These are phyloP conservation scores for Macrotis lagotis DNA, from an alignment of 2,113 vertebrate species.

Conservation along the genomic window DNA sequence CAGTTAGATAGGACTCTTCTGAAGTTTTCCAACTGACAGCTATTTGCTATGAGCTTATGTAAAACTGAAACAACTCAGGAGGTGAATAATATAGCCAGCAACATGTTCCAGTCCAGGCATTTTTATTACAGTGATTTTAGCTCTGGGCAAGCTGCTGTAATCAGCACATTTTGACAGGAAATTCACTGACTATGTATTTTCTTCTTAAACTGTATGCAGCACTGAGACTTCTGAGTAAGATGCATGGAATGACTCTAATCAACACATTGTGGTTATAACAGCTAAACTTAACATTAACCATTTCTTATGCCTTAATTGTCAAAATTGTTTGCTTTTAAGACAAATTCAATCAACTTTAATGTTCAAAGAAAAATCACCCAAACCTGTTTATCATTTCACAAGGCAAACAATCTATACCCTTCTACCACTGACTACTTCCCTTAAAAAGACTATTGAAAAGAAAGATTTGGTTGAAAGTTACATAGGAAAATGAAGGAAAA, in stretches of 20 bases:
- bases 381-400: slow-evolving; percentile 66
- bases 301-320: slow-evolving; percentile 51
- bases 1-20: slow-evolving; percentile 75
- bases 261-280: slow-evolving; percentile 48
- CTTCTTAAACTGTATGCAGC: slow-evolving; percentile 61
- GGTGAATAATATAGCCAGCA: slow-evolving; percentile 61
- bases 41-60: slow-evolving; percentile 81
- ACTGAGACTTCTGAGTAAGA: slow-evolving; percentile 58
- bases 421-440: neutral
- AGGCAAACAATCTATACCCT: slow-evolving; percentile 32
- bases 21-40: slow-evolving; percentile 82
- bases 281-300: slow-evolving; percentile 37
- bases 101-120: slow-evolving; percentile 60
- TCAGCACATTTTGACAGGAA: slow-evolving; percentile 76
- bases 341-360: slow-evolving; percentile 64
- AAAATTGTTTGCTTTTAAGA: slow-evolving; percentile 54
- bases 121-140: slow-evolving; percentile 75
- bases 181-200: slow-evolving; percentile 63
- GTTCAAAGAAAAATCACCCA: slow-evolving; percentile 66
- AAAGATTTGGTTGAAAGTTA: neutral
- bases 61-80: slow-evolving; percentile 71
- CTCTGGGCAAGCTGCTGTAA: slow-evolving; percentile 64
- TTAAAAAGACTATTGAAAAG: slow-evolving; percentile 37
- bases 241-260: slow-evolving; percentile 50
- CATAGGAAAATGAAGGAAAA: neutral